Evolutionary conservation across 2,888 invertebrate species (phyloP).

Genomic region (Gortyna flavago): DNA sequence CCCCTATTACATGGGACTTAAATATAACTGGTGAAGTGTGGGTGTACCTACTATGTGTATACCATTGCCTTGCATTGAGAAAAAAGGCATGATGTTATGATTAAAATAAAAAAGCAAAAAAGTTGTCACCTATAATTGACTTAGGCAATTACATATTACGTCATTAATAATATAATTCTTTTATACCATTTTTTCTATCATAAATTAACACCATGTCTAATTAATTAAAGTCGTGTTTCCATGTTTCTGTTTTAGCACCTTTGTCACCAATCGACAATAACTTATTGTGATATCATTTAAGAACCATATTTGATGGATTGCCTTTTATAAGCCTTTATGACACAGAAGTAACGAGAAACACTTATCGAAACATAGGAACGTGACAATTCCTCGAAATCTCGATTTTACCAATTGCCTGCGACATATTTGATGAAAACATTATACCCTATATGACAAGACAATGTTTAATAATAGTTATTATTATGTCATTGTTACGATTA

Average conservation of each 20-base stretch:
- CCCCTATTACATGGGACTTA: background rate
- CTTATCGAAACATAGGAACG: background rate
- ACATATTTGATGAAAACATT: constrained; percentile 28
- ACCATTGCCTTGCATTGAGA: background rate
- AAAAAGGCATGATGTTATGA: background rate
- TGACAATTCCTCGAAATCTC: constrained; percentile 17
- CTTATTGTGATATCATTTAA: constrained; percentile 40
- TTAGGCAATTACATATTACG: background rate
- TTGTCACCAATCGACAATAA: constrained; percentile 16
- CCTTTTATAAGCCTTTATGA: constrained; percentile 17
- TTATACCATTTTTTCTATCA: background rate
- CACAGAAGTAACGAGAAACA: background rate
- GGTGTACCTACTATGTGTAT: background rate
- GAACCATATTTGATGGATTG: constrained; percentile 19
- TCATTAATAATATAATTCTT: constrained; percentile 14
- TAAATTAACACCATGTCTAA: constrained; percentile 37
- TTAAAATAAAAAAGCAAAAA: background rate
- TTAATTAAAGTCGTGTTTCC: constrained; percentile 1
- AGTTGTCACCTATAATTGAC: background rate
- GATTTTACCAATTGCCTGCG: constrained; percentile 24
- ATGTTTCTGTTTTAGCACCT: constrained; percentile 40
- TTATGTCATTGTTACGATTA: constrained; percentile 9
- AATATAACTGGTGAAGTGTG: background rate
- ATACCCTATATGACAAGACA: constrained; percentile 28
- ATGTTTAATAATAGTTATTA: constrained; percentile 31